Evolutionary conservation across 2,888 invertebrate species (phyloP), one percentile per base, ranked within the genome.

Genomic region (Lamproptera curius): DNA sequence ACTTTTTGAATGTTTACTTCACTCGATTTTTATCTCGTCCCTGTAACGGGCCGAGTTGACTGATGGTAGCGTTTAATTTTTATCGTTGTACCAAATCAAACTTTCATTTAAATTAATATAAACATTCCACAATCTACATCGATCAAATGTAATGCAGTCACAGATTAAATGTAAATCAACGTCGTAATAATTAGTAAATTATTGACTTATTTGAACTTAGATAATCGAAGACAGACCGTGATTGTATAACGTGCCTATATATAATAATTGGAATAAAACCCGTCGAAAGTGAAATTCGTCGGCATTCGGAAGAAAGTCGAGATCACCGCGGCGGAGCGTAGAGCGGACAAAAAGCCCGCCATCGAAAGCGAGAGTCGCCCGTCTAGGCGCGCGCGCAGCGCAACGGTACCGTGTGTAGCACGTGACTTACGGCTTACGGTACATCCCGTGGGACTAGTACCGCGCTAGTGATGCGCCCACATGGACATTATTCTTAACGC

Each of bases 331-430:
- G 5, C 47, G 23, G 39, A 39, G 16, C n/a, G 42, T 14, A 8
- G n/a, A 34, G 9, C 35, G 63, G 63, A 67, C 58, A 70, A 72
- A 71, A 73, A 67, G 65, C 70, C 67, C 67, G 63, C 54, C 64
- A 70, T 74, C 62, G 84, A 86, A 83, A 86, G 81, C 72, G 79
- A 84, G 77, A 84, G 84, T 73, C 62, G 59, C 52, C 53, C 61
- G 61, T 67, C 68, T 73, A 70, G 69, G 58, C 45, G 58, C 63
- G 62, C 60, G 54, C 50, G 47, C 44, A 48, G 59, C 57, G 57
- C 67, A 78, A 79, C 80, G 81, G 84, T 76, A 82, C 63, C 68
- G 57, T 66, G 70, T 65, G 79, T 81, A 71, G 59, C 52, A 35
- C 44, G 52, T 54, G 51, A 50, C 46, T 52, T 43, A 45, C 38